Conservation (phyloP, 2,888 invertebrate genomes). For the Mechanitis mazaeus region DNA sequence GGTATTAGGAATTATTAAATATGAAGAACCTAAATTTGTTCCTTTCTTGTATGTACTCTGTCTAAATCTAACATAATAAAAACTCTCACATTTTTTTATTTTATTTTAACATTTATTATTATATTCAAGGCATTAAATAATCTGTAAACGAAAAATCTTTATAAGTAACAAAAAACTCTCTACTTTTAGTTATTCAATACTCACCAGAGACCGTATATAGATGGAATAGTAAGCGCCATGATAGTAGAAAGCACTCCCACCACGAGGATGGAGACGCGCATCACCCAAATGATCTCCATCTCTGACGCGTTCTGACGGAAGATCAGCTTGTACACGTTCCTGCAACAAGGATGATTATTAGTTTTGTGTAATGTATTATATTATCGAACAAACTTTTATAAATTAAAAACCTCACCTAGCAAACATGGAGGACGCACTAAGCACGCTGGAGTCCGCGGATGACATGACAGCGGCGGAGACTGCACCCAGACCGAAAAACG, state of each 20-base stretch:
- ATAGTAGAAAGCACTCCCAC: conserved; percentile 94
- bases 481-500: conserved; percentile 98
- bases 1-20: no score
- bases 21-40: no score
- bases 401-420: conserved; percentile 76
- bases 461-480: conserved; percentile 99
- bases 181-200: conserved; percentile 33
- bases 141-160: no score
- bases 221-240: conserved; percentile 98
- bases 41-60: no score
- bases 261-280: conserved; percentile 93
- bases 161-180: no score
- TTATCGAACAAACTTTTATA: background rate
- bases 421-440: conserved; percentile 99
- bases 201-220: conserved; percentile 98
- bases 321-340: conserved; percentile 98
- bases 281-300: conserved; percentile 97
- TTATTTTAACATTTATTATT: no score
- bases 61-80: no score
- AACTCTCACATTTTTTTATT: no score
- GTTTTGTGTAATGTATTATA: no score
- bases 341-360: conserved; percentile 29
- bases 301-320: conserved; percentile 97
- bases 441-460: conserved; percentile 98
- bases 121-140: no score